Conservation (phyloP, 2,888 invertebrate species). For the Sarcophaga caerulescens region DNA sequence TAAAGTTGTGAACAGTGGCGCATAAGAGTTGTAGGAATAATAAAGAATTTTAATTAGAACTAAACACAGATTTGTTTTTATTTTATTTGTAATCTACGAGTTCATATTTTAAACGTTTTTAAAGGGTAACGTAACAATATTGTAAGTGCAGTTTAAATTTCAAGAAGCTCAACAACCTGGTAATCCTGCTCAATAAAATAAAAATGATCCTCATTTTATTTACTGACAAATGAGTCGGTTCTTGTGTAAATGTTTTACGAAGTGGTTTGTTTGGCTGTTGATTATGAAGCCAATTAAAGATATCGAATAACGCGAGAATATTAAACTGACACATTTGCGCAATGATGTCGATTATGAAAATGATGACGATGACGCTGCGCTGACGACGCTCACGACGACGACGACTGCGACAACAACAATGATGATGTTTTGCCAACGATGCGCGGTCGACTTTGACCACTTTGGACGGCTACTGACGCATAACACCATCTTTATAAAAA, state of each 20-base stretch:
- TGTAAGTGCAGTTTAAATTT: too few species aligned
- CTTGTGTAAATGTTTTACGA: conserved; percentile 56
- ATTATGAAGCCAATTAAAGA: conserved; percentile 78
- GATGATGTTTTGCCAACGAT: too few species aligned
- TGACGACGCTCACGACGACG: background rate
- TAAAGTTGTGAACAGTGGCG: too few species aligned
- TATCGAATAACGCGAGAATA: conserved; percentile 73
- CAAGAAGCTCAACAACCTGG: background rate
- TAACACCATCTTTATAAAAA: conserved; percentile 9
- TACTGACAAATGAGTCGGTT: conserved; percentile 77
- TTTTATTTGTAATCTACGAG: too few species aligned
- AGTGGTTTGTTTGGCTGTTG: conserved; percentile 63
- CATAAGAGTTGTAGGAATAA: too few species aligned
- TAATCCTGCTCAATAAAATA: conserved; percentile 18
- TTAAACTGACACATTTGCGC: conserved; percentile 70
- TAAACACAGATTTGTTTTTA: too few species aligned
- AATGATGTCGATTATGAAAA: conserved; percentile 55
- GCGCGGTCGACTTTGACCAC: background rate
- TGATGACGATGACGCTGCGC: background rate
- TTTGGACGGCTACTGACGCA: conserved; percentile 39
- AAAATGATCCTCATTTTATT: conserved; percentile 75
- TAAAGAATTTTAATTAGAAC: too few species aligned
- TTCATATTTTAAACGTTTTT: too few species aligned
- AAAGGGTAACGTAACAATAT: too few species aligned
- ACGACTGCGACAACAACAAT: conserved; percentile 16